Evolutionary conservation across 2,888 invertebrate genomes (phyloP), one percentile per base, ranked within the genome.

Genomic region (Trichogramma evanescens): DNA sequence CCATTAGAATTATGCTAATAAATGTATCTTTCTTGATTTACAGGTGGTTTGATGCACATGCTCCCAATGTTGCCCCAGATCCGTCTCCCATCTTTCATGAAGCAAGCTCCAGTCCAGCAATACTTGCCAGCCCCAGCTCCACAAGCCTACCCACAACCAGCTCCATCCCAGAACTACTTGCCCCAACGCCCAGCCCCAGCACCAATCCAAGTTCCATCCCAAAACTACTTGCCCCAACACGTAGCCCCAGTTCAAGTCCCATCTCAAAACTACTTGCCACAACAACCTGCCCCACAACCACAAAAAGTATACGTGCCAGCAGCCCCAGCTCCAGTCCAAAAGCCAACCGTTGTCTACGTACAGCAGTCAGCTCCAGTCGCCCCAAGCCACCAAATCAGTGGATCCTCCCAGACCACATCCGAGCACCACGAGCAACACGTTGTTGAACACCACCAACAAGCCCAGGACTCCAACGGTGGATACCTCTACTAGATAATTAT

Each of bases 391-490:
- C 53, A 54, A 56, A 43, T 38, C 42, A 63, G 26, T 52, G 54
- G 42, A 41, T 9, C 50, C n/a, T 40, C 49, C 57, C 60, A 7
- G 51, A 54, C 44, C 54, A 53, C 10, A 52, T 60, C 2, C 40
- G n/a, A 10, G 13, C 39, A 26, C 13, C 42, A 52, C 13, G 53
- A 39, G 26, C 58, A 13, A 45, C 26, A 54, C 38, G 6, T 48
- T 40, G 10, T 46, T 38, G 7, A 13, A 45, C 13, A 43, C 48
- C 59, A 63, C 54, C 65, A 59, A 8, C 72, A 73, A 53, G 65
- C 68, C 0, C 65, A 64, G 13, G 72, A 48, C 40, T 58, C 57
- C 49, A 72, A 75, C 45, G 76, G 76, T 53, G 76, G 74, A 43
- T 77, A 77, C 63, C 58, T 74, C 54, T 77, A 77, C 65, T 72